Evolutionary conservation across 2,113 vertebrate species (phyloP).

Genomic region (Pimephales promelas): DNA sequence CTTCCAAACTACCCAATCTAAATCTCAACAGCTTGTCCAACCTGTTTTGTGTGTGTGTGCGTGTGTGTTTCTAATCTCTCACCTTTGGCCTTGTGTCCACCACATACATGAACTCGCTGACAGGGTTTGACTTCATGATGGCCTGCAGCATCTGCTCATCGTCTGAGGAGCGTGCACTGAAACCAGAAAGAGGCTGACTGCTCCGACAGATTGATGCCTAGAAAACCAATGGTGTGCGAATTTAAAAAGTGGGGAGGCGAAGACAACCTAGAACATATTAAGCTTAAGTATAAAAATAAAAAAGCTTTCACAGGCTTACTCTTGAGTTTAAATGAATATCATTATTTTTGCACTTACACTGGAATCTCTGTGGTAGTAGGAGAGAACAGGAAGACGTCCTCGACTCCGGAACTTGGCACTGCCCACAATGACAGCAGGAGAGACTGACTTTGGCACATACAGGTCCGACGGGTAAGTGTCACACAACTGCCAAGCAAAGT

Average conservation of each 20-base stretch:
- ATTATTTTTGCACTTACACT: conserved; percentile 77
- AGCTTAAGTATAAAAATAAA: background rate
- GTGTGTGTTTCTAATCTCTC: conserved; percentile 53
- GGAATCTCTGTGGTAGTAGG: conserved; percentile 89
- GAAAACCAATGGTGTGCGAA: background rate
- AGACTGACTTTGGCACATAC: conserved; percentile 88
- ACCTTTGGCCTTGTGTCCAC: conserved; percentile 97
- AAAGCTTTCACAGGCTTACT: background rate
- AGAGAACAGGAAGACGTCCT: conserved; percentile 90
- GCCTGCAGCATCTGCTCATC: conserved; percentile 95
- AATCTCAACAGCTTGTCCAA: background rate
- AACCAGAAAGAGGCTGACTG: conserved; percentile 94
- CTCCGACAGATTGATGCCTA: conserved; percentile 94
- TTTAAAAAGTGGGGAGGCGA: background rate
- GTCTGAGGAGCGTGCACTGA: conserved; percentile 92
- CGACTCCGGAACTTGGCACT: conserved; percentile 94
- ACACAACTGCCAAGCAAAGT: conserved; percentile 80
- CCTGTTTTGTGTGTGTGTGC: background rate
- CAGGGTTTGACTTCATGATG: conserved; percentile 93
- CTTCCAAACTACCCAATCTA: background rate
- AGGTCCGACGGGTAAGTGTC: conserved; percentile 92
- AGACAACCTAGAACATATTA: background rate
- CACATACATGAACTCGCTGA: conserved; percentile 91
- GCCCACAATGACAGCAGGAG: conserved; percentile 85
- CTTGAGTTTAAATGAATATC: background rate